These are phyloP conservation scores for Syndactyla subalaris DNA, from an alignment of 2,797 vertebrate species.

Conservation along the genomic window DNA sequence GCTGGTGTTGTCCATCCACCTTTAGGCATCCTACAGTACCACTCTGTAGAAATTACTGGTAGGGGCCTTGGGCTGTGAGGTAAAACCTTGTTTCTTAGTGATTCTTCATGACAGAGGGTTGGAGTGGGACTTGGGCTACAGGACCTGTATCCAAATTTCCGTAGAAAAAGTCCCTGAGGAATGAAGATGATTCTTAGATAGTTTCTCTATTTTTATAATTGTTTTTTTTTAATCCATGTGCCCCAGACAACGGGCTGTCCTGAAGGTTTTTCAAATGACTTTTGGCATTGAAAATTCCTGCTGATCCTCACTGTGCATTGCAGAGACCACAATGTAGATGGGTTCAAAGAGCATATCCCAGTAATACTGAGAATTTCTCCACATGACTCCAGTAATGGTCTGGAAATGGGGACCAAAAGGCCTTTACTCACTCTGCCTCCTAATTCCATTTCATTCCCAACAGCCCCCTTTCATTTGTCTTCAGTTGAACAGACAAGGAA, in stretches of 20 bases:
- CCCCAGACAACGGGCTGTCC: background rate
- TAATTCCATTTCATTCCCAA: background rate
- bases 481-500: background rate
- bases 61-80: background rate
- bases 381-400: background rate
- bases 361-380: background rate
- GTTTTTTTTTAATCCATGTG: background rate
- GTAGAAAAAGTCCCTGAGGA: background rate
- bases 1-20: background rate
- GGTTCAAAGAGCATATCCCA: background rate
- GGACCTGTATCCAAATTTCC: background rate
- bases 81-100: background rate
- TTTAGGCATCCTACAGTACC: background rate
- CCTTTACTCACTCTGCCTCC: background rate
- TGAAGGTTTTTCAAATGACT: background rate
- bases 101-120: background rate
- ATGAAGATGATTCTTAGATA: background rate
- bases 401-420: background rate
- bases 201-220: background rate
- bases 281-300: slow-evolving; percentile 51
- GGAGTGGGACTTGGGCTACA: background rate
- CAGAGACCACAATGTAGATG: background rate
- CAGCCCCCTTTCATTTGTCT: background rate
- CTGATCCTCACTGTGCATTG: background rate
- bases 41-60: background rate